A percentile compares a stretch with the other conserved stretches of the same genome.
Evolutionary conservation across 1,140 invertebrate genomes (phyloP).

Genomic region (Holotrichia oblita): DNA sequence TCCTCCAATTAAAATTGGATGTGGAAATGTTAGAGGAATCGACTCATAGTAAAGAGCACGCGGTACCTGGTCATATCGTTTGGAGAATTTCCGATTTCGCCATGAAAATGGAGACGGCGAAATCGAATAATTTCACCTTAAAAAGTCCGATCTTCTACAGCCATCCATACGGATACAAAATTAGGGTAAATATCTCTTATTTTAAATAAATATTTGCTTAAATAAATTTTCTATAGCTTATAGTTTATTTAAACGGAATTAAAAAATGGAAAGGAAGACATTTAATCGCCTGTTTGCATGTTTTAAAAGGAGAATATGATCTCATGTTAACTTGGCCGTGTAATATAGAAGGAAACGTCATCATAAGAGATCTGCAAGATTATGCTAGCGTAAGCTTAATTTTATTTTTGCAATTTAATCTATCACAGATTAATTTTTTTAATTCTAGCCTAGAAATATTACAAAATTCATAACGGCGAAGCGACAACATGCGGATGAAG

Average conservation of each 20-base stretch:
- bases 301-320: conserved; percentile 75
- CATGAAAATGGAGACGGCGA: conserved; percentile 71
- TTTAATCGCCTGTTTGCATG: conserved; percentile 71
- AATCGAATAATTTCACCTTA: conserved; percentile 68
- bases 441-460: conserved; percentile 60
- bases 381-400: conserved; percentile 48
- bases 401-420: not conserved
- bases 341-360: conserved; percentile 68
- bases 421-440: not conserved
- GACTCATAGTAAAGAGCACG: not conserved
- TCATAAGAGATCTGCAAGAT: conserved; percentile 67
- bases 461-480: conserved; percentile 65
- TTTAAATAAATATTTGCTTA: not conserved
- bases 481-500: conserved; percentile 61
- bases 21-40: conserved; percentile 51
- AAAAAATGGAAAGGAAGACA: conserved; percentile 78
- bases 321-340: conserved; percentile 75
- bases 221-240: conserved; percentile 62
- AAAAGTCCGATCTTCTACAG: conserved; percentile 73
- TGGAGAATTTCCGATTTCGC: conserved; percentile 75
- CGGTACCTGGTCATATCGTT: conserved; percentile 62
- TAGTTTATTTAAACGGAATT: conserved; percentile 74
- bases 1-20: conserved; percentile 54
- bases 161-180: conserved; percentile 74
- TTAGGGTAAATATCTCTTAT: conserved; percentile 66